phyloP scores from a whole-genome alignment of 1,140 invertebrate genomes.

The Papilio machaon region DNA sequence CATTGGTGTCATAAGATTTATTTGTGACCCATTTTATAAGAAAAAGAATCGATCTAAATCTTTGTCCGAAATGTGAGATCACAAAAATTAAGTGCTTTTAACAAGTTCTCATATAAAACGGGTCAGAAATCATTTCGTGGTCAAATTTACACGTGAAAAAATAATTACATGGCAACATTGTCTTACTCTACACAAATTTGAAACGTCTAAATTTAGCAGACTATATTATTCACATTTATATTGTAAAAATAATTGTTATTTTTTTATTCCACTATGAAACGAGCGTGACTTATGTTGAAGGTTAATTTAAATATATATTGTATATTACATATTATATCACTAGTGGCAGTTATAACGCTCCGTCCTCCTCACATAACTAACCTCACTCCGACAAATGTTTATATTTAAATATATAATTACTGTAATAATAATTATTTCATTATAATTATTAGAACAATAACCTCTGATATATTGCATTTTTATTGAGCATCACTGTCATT shows the following conservation, averaged over 20 bases:
- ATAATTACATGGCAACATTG: conserved; percentile 45
- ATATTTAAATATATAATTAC: conserved; percentile 34
- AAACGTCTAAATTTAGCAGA: conserved; percentile 55
- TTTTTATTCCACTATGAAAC: conserved; percentile 49
- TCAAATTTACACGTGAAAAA: conserved; percentile 33
- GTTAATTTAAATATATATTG: conserved; percentile 62
- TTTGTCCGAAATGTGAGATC: neutral
- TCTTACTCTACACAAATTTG: conserved; percentile 57
- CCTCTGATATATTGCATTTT: conserved; percentile 12
- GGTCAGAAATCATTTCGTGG: conserved; percentile 49
- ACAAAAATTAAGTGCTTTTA: neutral
- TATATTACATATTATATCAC: conserved; percentile 75
- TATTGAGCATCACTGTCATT: conserved; percentile 29
- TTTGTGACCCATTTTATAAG: conserved; percentile 24
- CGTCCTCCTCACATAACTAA: conserved; percentile 54
- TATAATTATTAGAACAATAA: conserved; percentile 31
- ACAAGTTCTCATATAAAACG: neutral
- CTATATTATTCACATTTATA: conserved; percentile 49
- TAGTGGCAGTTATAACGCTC: conserved; percentile 80
- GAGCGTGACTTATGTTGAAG: conserved; percentile 63
- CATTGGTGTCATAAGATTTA: conserved; percentile 27
- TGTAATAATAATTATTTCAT: conserved; percentile 30
- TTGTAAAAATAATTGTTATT: conserved; percentile 65
- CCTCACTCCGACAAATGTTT: conserved; percentile 41
- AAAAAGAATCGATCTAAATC: neutral